A percentile compares a stretch with the other conserved stretches of the same genome.
Evolutionary conservation across 1,140 invertebrate genomes (phyloP).

Genomic region (Rhopalosiphum padi): DNA sequence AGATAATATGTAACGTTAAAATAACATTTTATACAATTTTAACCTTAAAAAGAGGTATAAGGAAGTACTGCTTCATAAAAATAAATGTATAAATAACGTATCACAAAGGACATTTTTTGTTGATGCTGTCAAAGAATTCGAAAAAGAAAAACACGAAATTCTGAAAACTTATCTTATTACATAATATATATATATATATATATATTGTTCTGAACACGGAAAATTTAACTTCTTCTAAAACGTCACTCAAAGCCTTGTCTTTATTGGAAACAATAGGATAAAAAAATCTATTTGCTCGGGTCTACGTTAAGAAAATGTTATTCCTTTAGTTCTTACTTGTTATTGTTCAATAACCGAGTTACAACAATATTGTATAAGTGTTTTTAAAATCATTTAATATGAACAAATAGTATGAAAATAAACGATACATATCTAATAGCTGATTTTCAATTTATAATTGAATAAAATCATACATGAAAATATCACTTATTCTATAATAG

Average conservation of each 20-base stretch:
- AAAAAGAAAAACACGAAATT: not conserved
- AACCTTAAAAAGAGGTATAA: not conserved
- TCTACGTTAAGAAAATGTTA: not conserved
- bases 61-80: not conserved
- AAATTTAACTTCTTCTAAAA: not conserved
- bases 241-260: not conserved
- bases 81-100: not conserved
- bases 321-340: not conserved
- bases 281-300: not conserved
- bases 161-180: not conserved
- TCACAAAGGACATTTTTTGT: not conserved
- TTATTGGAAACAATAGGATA: not conserved
- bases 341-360: not conserved
- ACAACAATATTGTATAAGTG: not conserved
- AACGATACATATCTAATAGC: not conserved
- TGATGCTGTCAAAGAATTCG: not conserved
- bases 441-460: not conserved
- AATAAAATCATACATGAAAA: not conserved
- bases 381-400: not conserved
- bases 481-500: not conserved
- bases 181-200: not conserved
- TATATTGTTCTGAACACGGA: not conserved
- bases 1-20: not conserved
- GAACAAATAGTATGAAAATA: not conserved
- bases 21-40: not conserved